phyloP scores from a whole-genome alignment of 2,888 invertebrate genomes.

The Trichogramma dendrolimi region DNA sequence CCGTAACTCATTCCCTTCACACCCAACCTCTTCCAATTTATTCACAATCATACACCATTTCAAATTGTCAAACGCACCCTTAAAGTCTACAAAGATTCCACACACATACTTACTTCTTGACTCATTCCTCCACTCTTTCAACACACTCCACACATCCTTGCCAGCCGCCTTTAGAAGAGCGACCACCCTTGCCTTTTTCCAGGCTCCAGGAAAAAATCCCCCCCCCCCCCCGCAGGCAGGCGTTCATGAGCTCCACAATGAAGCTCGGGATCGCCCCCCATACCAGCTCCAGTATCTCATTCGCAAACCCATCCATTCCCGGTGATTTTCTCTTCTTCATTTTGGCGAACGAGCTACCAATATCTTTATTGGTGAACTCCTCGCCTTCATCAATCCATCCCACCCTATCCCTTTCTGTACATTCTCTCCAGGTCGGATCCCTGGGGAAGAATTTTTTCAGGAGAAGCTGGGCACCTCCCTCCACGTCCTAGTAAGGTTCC shows the following conservation, averaged over 20 bases:
- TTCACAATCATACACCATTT: constrained; percentile 8
- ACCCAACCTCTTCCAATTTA: not conserved
- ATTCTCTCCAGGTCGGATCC: not conserved
- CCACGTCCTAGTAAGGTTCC: not conserved
- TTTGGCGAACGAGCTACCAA: too few relatives aligned
- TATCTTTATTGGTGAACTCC: too few relatives aligned
- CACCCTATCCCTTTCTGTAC: not conserved
- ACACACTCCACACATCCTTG: constrained; percentile 3
- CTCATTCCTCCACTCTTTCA: too few relatives aligned
- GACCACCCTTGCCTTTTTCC: constrained; percentile 5
- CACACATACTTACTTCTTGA: not conserved
- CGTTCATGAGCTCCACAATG: not conserved
- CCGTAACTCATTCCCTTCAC: constrained; percentile 1
- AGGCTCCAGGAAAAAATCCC: not conserved
- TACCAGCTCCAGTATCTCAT: not conserved
- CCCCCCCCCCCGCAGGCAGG: not conserved
- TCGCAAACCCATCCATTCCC: not conserved
- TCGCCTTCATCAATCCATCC: too few relatives aligned
- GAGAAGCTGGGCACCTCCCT: too few relatives aligned
- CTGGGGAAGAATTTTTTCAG: too few relatives aligned
- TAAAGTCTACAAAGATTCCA: constrained; percentile 7
- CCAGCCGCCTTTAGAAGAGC: not conserved
- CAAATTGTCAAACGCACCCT: constrained; percentile 12
- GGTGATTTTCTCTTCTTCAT: not conserved
- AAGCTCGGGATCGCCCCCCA: not conserved